phyloP scores from a whole-genome alignment of 2,113 vertebrate genomes.

The human (Homo sapiens) region GRCh38 chr11:131759501-131760000 shows the following conservation, averaged over 20 bases:
- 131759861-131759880: conserved; percentile 43
- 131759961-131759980: conserved; percentile 78
- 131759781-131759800: conserved; percentile 11
- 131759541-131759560: neutral
- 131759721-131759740: neutral
- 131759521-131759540: neutral
- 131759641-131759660: neutral
- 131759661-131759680: neutral
- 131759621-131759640: neutral
- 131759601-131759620: neutral
- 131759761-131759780: conserved; percentile 22
- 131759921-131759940: conserved; percentile 85
- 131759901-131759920: conserved; percentile 48
- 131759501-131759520: neutral
- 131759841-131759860: neutral
- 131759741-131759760: neutral
- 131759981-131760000: conserved; percentile 84
- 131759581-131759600: neutral
- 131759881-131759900: conserved; percentile 46
- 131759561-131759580: neutral
- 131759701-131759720: neutral
- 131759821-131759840: conserved; percentile 64
- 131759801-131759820: neutral
- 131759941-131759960: conserved; percentile 77
- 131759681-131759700: neutral